phyloP scores from a whole-genome alignment of 2,888 invertebrate species.

The Drosophila birchii region DNA sequence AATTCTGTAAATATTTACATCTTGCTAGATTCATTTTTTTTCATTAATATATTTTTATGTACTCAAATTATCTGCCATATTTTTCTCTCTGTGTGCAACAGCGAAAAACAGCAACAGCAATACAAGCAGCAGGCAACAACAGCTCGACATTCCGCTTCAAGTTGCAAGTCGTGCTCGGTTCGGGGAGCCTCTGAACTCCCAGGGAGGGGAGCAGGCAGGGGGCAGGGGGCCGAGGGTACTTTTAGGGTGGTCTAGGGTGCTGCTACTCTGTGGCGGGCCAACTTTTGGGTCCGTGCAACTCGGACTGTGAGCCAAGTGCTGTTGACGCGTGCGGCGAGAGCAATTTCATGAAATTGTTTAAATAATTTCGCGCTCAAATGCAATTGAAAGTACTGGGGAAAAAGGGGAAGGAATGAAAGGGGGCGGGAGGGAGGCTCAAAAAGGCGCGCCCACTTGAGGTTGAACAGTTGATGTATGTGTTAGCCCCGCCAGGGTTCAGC shows the following conservation, averaged over 20 bases:
- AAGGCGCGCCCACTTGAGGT: slow-evolving; percentile 58
- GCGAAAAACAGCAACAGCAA: slow-evolving; percentile 24
- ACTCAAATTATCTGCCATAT: fast-evolving
- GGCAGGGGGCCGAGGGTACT: not conserved
- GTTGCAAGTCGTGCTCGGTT: slow-evolving; percentile 48
- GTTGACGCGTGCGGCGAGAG: slow-evolving; percentile 79
- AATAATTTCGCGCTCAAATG: slow-evolving; percentile 79
- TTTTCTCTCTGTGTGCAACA: slow-evolving; percentile 16
- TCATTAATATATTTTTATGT: not conserved
- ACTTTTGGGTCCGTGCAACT: slow-evolving; percentile 56
- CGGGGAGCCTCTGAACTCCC: slow-evolving; percentile 10
- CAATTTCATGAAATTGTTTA: slow-evolving; percentile 79
- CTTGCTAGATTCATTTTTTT: not conserved
- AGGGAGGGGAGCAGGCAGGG: not conserved
- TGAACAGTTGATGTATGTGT: slow-evolving; percentile 52
- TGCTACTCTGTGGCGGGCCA: slow-evolving; percentile 45
- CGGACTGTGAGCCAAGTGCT: slow-evolving; percentile 70
- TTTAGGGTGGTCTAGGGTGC: slow-evolving; percentile 12
- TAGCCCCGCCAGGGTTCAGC: slow-evolving; percentile 18
- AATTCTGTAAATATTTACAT: no score
- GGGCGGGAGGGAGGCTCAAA: slow-evolving; percentile 23
- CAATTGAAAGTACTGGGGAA: slow-evolving; percentile 64
- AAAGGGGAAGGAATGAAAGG: not conserved
- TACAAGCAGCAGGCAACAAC: slow-evolving; percentile 25
- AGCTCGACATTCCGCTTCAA: slow-evolving; percentile 56